Base-by-base conservation (phyloP, 2,888 invertebrate species). In the Crepidodera aurea region DNA sequence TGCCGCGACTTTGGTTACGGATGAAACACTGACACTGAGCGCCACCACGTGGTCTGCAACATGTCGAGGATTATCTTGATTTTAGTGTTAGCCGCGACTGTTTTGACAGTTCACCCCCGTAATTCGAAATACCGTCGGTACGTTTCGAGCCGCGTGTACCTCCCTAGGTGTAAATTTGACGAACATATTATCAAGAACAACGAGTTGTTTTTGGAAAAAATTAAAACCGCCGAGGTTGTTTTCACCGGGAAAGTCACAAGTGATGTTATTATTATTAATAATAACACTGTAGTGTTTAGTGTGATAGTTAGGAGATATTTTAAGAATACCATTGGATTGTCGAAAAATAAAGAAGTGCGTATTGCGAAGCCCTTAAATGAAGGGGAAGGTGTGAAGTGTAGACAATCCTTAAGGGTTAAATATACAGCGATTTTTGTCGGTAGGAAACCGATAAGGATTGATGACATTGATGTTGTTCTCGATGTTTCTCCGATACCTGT, bases 371-470 rank as follows among this genome's bases (percentile, higher is more conserved):
- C 67, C 18, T 68, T 80, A 58, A 72, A 72, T 53, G 76, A 77
- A 8, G 79, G 78, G 67, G 81, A 81, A 71, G 81, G 80, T 63
- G 73, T 75, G 12, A 77, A 75, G 71, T 81, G 81, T 66, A 72
- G 79, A 56, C 78, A 78, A 69, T 74, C 78, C 29, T 75, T 81
- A 58, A 73, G 80, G 59, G 74, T 75, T 60, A 76, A 78, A 68
- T 81, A 79, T 68, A 79, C 79, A 10, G 81, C 79, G 15, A 80
- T 81, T 67, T 81, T 81, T 71, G 74, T 80, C 29, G 81, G 79
- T 13, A 67, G 72, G 62, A 77, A 75, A 66, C 70, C 64, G 6
- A 69, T 69, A 65, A 72, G 70, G 63, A 59, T 66, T 12, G 68
- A 71, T 51, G 74, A 75, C 65, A 73, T 69, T 66, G 78, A 79